A percentile compares a stretch with the other conserved stretches of the same genome.
These are phyloP conservation scores for Pseudorasbora parva DNA, from an alignment of 2,113 vertebrate species.

Conservation along the genomic window DNA sequence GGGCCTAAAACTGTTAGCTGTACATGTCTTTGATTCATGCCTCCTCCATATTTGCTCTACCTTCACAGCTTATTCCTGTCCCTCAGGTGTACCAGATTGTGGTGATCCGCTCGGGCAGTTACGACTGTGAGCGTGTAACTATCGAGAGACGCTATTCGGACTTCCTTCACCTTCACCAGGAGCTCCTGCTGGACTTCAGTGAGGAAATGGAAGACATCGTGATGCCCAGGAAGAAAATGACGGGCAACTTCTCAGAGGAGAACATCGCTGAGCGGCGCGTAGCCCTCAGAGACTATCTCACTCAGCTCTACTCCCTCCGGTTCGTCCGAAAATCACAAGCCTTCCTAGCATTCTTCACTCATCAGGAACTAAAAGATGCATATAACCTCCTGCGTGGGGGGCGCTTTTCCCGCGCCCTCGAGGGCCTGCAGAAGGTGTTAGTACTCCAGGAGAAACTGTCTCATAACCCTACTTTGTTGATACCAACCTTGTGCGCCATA, in stretches of 20 bases:
- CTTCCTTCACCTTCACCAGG: conserved; percentile 83
- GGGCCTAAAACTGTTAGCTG: neutral
- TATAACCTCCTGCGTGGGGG: conserved; percentile 85
- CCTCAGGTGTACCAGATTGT: conserved; percentile 85
- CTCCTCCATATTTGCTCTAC: neutral
- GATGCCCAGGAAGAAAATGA: conserved; percentile 84
- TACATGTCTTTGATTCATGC: neutral
- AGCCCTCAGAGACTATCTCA: conserved; percentile 86
- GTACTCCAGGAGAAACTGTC: conserved; percentile 86
- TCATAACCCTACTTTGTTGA: conserved; percentile 71
- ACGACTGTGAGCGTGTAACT: conserved; percentile 80
- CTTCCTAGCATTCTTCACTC: conserved; percentile 83
- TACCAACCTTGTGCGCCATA: conserved; percentile 83
- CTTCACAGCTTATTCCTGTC: neutral
- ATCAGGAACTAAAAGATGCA: conserved; percentile 78
- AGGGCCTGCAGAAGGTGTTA: conserved; percentile 73
- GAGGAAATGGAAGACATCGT: conserved; percentile 89
- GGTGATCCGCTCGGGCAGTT: conserved; percentile 89
- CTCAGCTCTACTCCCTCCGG: conserved; percentile 76
- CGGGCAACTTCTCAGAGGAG: conserved; percentile 82
- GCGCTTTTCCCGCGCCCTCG: conserved; percentile 79
- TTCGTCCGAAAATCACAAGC: conserved; percentile 76
- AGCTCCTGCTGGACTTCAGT: conserved; percentile 78
- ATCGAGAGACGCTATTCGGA: conserved; percentile 90
- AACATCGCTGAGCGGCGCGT: conserved; percentile 82